Percentiles rank a stretch among this genome's conserved stretches.
Evolutionary conservation across 2,113 vertebrate species (phyloP).

Genomic region (Chaenogobius annularis): DNA sequence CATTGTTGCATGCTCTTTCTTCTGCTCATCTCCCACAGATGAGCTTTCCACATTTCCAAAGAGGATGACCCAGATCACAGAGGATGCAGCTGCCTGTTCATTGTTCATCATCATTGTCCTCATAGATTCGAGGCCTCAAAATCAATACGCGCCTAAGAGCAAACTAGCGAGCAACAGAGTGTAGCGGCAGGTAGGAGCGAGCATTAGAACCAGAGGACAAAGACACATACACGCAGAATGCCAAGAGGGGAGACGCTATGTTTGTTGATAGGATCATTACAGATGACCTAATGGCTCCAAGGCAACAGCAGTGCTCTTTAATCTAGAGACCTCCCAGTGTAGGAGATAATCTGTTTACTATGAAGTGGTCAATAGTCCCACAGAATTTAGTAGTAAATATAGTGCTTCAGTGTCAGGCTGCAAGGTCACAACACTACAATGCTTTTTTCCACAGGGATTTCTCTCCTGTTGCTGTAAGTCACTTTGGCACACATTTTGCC

Average conservation of each 20-base stretch:
- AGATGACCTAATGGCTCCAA: conserved; percentile 35
- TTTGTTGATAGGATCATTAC: conserved; percentile 56
- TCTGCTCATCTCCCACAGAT: conserved; percentile 52
- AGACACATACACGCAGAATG: conserved; percentile 45
- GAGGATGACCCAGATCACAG: conserved; percentile 57
- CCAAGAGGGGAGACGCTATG: background rate
- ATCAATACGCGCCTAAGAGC: conserved; percentile 73
- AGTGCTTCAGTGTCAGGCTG: conserved; percentile 4
- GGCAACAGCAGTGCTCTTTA: conserved; percentile 17
- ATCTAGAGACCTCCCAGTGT: background rate
- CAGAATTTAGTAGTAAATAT: conserved; percentile 8
- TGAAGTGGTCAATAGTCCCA: conserved; percentile 16
- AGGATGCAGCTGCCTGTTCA: conserved; percentile 66
- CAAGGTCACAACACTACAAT: background rate
- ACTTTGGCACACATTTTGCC: background rate
- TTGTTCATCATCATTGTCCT: conserved; percentile 76
- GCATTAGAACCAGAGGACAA: conserved; percentile 60
- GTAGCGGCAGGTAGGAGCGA: conserved; percentile 51
- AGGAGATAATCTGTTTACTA: conserved; percentile 10
- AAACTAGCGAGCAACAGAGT: conserved; percentile 55
- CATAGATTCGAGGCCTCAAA: conserved; percentile 64
- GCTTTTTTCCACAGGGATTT: background rate
- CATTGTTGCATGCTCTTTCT: conserved; percentile 35
- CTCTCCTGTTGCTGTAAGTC: background rate
- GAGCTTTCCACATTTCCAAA: conserved; percentile 55